A percentile compares a stretch with the other conserved stretches of the same genome.
phyloP scores from a whole-genome alignment of 1,140 invertebrate genomes.

The Oedothorax gibbosus region DNA sequence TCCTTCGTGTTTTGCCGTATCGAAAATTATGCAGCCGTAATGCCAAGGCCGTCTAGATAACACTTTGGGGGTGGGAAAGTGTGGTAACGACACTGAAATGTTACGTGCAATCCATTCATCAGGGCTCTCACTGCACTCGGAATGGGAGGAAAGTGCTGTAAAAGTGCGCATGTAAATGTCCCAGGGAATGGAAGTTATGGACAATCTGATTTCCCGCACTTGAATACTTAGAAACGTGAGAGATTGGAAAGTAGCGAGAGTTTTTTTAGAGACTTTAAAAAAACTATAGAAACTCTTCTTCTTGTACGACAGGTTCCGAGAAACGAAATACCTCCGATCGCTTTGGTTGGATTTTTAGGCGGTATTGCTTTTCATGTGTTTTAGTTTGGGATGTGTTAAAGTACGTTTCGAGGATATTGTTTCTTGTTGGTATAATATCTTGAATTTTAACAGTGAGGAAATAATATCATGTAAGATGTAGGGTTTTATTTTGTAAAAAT shows the following conservation, averaged over 20 bases:
- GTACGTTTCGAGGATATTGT: not conserved
- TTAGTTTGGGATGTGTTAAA: not conserved
- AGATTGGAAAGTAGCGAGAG: slow-evolving; percentile 24
- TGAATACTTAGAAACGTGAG: slow-evolving; percentile 42
- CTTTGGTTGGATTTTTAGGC: not conserved
- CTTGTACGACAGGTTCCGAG: not conserved
- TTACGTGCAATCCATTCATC: slow-evolving; percentile 57
- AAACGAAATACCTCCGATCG: slow-evolving; percentile 1
- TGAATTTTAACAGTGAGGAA: no score
- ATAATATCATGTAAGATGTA: no score
- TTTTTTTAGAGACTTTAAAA: slow-evolving; percentile 11
- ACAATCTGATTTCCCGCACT: slow-evolving; percentile 56
- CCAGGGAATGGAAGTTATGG: slow-evolving; percentile 50
- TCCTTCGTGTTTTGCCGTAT: slow-evolving; percentile 52
- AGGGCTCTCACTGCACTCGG: slow-evolving; percentile 12
- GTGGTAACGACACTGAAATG: slow-evolving; percentile 51
- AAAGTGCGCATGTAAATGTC: slow-evolving; percentile 52
- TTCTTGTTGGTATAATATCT: not conserved
- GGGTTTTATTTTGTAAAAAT: no score
- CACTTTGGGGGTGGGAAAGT: slow-evolving; percentile 26
- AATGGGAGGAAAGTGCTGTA: slow-evolving; percentile 18
- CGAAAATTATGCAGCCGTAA: slow-evolving; percentile 54
- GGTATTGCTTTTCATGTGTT: not conserved
- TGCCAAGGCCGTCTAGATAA: slow-evolving; percentile 32
- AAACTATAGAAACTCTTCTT: slow-evolving; percentile 12